Base-by-base conservation (phyloP, 2,797 vertebrate species). In the Merluccius polli region DNA sequence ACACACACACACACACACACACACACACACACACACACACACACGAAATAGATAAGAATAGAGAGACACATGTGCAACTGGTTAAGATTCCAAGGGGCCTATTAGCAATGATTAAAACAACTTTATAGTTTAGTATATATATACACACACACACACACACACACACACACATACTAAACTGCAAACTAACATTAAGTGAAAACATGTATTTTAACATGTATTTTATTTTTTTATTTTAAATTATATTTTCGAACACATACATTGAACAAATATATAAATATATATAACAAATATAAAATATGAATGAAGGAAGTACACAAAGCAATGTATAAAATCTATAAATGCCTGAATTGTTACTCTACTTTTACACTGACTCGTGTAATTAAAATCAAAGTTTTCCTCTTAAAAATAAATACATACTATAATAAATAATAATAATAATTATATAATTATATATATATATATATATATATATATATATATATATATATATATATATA, bases 21-120 rank as follows among this genome's bases (percentile, higher is more conserved):
- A 31, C 29, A 21, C 68, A 70, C 30, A 31, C 29, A 70, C 69
- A n/a, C 69, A 18, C 13, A 35, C 69, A n/a, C 69, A 70, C 69
- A 70, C 69, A 70, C 31, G 35, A 31, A 35, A 27, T 15, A 68
- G 29, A 68, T 29, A 68, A 30, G 29, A 73, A 73, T 29, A 71
- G 69, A 73, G 72, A 74, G 24, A 32, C 77, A 85, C 87, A 88
- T 83, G 73, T 91, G 87, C n/a, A 11, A 70, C 74, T 84, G 74
- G 82, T 89, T 87, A 85, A 84, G 81, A 88, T 86, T 83, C 79
- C 81, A 69, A 73, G 1, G 13, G 75, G 71, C 30, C 67, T 82
- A 81, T 87, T 84, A 75, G 70, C 48, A 74, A 75, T 59, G 52
- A 59, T 59, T 59, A 59, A 59, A 6, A 59, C 52, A 59, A 59